Conservation (phyloP, 2,797 vertebrate genomes). For the Thripadectes ignobilis region DNA sequence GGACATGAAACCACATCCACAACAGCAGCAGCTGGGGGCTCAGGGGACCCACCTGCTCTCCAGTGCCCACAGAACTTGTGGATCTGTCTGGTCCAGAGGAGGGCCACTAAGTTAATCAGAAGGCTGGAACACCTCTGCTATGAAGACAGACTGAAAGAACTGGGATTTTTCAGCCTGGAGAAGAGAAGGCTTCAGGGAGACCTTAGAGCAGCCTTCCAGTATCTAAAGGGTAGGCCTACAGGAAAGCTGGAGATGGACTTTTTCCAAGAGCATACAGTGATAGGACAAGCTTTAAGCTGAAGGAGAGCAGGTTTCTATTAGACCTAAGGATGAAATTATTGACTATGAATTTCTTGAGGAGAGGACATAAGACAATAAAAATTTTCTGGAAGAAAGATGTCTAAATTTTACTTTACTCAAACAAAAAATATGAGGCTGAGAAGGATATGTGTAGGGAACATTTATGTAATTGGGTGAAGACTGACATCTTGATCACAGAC, state of each 20-base stretch:
- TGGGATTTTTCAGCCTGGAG: neutral
- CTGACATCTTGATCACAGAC: neutral
- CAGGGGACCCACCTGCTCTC: accelerated
- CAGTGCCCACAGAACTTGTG: neutral
- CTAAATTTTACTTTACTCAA: neutral
- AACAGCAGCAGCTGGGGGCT: accelerated
- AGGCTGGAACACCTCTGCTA: neutral
- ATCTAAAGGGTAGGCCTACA: neutral
- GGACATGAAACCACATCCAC: accelerated
- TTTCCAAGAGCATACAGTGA: neutral
- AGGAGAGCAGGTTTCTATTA: neutral
- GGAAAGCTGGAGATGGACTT: neutral
- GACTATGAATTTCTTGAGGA: neutral
- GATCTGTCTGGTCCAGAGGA: neutral
- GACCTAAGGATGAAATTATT: neutral
- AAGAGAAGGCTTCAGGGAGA: neutral
- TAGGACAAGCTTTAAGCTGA: neutral
- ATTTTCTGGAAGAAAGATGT: neutral
- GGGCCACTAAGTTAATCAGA: neutral
- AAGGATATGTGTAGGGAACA: neutral
- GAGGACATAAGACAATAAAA: neutral
- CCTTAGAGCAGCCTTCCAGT: neutral
- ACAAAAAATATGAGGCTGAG: neutral
- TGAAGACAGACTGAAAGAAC: neutral
- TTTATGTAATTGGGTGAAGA: neutral